Evolutionary conservation across 1,140 invertebrate species (phyloP).

Genomic region (Bursaphelenchus mucronatus): DNA sequence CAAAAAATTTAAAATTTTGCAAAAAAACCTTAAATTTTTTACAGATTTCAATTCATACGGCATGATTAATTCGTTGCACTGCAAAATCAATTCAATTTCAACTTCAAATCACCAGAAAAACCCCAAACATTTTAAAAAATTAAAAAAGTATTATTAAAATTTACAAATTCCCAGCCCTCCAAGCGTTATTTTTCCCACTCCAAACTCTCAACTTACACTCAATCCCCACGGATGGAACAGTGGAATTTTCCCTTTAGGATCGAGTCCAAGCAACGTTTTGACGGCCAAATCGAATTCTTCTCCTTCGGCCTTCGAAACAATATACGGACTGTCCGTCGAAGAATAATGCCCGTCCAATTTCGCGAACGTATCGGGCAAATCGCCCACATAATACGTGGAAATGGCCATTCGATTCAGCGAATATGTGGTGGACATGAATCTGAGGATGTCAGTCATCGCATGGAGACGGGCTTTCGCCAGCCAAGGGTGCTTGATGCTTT

Average conservation of each 20-base stretch:
- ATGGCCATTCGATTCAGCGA: not conserved
- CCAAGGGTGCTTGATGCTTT: not conserved
- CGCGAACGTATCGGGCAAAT: conserved; percentile 17
- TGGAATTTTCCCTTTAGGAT: not conserved
- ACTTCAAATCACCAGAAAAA: too few species aligned
- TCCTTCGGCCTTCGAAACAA: conserved; percentile 30
- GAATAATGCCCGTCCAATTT: not conserved
- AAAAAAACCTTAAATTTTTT: conserved; percentile 9
- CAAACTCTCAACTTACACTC: conserved; percentile 16
- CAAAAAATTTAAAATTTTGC: too few species aligned
- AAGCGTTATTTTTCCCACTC: too few species aligned
- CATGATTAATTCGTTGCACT: too few species aligned
- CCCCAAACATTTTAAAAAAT: too few species aligned
- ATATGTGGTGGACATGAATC: too few species aligned
- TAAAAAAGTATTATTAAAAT: too few species aligned
- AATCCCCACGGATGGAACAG: conserved; percentile 36
- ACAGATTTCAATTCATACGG: not conserved
- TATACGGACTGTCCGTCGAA: conserved; percentile 6
- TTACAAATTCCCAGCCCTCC: too few species aligned
- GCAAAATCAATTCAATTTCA: too few species aligned
- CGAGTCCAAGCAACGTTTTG: conserved; percentile 1
- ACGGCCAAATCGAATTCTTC: conserved; percentile 25
- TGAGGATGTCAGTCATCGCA: too few species aligned
- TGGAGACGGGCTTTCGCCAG: too few species aligned
- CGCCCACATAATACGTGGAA: conserved; percentile 10